Base-by-base conservation (phyloP, 1,140 invertebrate species). In the Oryzaephilus surinamensis region DNA sequence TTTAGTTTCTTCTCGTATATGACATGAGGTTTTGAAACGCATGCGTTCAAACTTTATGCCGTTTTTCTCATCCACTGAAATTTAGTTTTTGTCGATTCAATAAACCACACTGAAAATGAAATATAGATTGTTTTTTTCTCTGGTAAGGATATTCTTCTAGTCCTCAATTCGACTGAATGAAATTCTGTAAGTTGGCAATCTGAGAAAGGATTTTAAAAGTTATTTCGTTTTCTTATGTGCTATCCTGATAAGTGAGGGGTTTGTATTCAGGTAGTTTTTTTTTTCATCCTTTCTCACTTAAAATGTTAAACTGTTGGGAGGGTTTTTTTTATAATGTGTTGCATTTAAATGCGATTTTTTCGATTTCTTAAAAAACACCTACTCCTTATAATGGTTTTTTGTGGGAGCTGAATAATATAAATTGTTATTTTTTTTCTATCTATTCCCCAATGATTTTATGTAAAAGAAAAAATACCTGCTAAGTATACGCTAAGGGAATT, bases 91-190 rank as follows among this genome's bases (percentile, higher is more conserved):
- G 41, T 23, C 21, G 41, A 42, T 42, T 42, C 41, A 42, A 42
- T 42, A 42, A 42, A 36, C 26, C 40, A 32, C 26, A 36, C 41
- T 42, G 41, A 36, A 42, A 42, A 42, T 42, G 41, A 42, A 42
- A 42, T 42, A 42, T 42, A 42, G 41, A 42, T 42, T 42, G 33
- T 42, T 35, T 42, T 36, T 42, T 35, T 10, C 10, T 24, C 23
- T 24, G n/a, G 11, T 12, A 13, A 24, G 36, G 36, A 38, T 40
- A 24, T 32, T 40, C 30, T 5, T 32, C 18, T 19, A 14, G 14
- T 23, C 31, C 29, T 41, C 39, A 41, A 34, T 41, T 42, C 33
- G 28, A 32, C 23, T 24, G 41, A 41, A 41, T 41, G 41, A 27
- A 42, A 31, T 42, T 42, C 34, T 18, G 27, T 27, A 42, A 29